Percentiles rank a stretch among this genome's conserved stretches.
Conservation (phyloP, 2,888 invertebrate species). For the Nomada hirtipes region DNA sequence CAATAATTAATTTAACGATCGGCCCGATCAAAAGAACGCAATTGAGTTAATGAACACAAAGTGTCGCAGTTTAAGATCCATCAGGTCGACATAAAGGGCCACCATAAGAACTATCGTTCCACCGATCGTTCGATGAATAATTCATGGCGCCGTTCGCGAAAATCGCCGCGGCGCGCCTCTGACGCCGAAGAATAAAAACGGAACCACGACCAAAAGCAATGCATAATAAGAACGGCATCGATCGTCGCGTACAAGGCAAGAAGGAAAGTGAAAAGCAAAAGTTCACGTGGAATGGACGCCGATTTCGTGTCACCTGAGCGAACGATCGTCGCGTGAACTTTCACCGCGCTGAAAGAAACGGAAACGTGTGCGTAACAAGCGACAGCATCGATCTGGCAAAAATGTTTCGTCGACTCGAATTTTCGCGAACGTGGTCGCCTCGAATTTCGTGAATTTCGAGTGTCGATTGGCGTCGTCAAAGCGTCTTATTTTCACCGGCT, state of each 20-base stretch:
- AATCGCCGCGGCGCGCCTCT: not conserved
- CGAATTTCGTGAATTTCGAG: not conserved
- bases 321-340: conserved; percentile 22
- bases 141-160: conserved; percentile 11
- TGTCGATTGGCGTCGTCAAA: not conserved
- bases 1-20: too few relatives aligned
- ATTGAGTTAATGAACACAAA: not conserved
- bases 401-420: not conserved
- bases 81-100: not conserved
- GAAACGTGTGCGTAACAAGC: not conserved
- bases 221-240: too few relatives aligned
- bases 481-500: too few relatives aligned
- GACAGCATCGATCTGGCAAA: not conserved
- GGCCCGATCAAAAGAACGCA: too few relatives aligned
- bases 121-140: conserved; percentile 23
- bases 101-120: not conserved
- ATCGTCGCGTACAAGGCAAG: too few relatives aligned
- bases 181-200: not conserved
- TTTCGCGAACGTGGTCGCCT: not conserved
- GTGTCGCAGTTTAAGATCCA: not conserved
- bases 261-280: too few relatives aligned
- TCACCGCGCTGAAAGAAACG: conserved; percentile 12
- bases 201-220: too few relatives aligned
- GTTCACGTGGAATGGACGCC: not conserved
- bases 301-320: conserved; percentile 1